A percentile compares a stretch with the other conserved stretches of the same genome.
These are phyloP conservation scores for Cabera pusaria DNA, from an alignment of 2,888 invertebrate genomes.

Conservation along the genomic window DNA sequence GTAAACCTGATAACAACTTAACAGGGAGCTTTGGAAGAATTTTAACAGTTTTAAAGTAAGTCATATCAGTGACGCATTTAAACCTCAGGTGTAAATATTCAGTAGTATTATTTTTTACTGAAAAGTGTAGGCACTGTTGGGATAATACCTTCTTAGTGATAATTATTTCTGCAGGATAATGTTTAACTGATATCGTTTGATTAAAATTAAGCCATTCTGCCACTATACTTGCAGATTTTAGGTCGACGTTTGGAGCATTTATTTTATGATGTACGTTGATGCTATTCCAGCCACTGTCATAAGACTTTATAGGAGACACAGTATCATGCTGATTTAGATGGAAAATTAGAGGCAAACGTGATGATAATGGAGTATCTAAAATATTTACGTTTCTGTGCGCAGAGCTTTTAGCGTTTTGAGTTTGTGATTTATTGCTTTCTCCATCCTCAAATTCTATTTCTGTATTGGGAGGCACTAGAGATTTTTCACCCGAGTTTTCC, in stretches of 20 bases:
- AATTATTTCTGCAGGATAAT: conserved; percentile 45
- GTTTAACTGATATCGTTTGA: conserved; percentile 41
- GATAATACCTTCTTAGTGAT: conserved; percentile 38
- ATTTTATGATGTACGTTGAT: too few relatives aligned
- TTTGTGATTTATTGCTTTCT: too few relatives aligned
- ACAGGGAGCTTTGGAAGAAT: conserved; percentile 49
- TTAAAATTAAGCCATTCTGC: conserved; percentile 39
- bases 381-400: too few relatives aligned
- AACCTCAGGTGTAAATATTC: conserved; percentile 53
- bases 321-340: conserved; percentile 54
- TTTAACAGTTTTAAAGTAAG: conserved; percentile 43
- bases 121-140: conserved; percentile 53
- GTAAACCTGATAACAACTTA: conserved; percentile 59
- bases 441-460: too few relatives aligned
- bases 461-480: too few relatives aligned
- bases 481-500: too few relatives aligned
- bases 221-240: too few relatives aligned
- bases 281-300: conserved; percentile 35
- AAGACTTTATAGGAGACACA: conserved; percentile 46
- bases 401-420: too few relatives aligned
- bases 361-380: too few relatives aligned
- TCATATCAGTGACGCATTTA: conserved; percentile 46
- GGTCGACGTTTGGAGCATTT: too few relatives aligned
- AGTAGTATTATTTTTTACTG: conserved; percentile 48
- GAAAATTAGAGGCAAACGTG: too few relatives aligned